These are phyloP conservation scores for Trachelus tabidus DNA, from an alignment of 2,888 invertebrate genomes.

Conservation along the genomic window DNA sequence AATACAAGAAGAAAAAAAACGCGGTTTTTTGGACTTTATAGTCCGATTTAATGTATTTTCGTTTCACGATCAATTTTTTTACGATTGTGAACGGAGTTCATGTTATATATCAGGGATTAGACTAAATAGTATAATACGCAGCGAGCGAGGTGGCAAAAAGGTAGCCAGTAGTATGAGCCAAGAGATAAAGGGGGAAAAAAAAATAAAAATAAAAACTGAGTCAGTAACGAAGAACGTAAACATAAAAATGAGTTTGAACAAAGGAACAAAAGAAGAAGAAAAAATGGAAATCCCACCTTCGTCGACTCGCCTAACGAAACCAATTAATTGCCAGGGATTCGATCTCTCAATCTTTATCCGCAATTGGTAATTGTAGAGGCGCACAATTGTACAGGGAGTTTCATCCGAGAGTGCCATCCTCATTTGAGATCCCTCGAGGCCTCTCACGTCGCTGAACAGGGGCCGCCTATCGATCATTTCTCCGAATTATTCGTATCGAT, in stretches of 20 bases:
- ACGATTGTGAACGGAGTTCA: conserved; percentile 61
- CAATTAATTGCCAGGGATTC: not conserved
- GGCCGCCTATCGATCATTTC: not conserved
- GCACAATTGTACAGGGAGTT: not conserved
- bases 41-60: conserved; percentile 48
- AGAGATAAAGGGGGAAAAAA: not conserved
- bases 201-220: not conserved
- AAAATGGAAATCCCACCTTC: not conserved
- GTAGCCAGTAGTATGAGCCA: not conserved
- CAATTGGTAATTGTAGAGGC: not conserved
- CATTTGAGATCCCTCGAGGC: not conserved
- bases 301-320: not conserved
- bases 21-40: conserved; percentile 28
- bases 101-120: conserved; percentile 65
- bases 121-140: conserved; percentile 60
- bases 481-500: not conserved
- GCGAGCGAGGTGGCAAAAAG: conserved; percentile 46
- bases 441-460: not conserved
- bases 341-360: not conserved
- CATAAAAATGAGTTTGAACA: not conserved
- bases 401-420: not conserved
- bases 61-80: conserved; percentile 55
- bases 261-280: not conserved
- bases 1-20: conserved; percentile 16
- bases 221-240: conserved; percentile 5